Conservation (phyloP, 2,797 vertebrate species). For the Otolemur crassicaudatus region DNA sequence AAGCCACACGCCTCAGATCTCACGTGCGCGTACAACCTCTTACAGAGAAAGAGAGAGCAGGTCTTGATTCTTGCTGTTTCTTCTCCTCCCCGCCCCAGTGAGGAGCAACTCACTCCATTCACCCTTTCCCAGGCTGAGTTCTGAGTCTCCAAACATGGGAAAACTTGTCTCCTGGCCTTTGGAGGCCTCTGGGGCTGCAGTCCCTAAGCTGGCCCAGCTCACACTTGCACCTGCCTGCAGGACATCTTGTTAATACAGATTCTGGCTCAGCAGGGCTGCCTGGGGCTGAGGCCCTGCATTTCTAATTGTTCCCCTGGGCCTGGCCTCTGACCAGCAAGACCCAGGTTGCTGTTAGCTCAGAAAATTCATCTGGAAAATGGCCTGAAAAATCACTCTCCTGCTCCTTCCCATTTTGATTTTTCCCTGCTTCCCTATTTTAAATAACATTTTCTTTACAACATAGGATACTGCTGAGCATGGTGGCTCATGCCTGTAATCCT, state of each 20-base stretch:
- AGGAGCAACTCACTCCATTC: background rate
- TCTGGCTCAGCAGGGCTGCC: background rate
- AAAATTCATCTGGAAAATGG: slow-evolving; percentile 26
- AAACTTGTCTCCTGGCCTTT: background rate
- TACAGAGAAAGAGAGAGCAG: background rate
- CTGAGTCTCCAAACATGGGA: too few relatives aligned
- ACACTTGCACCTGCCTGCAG: accelerated
- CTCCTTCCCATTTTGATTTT: background rate
- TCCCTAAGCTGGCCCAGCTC: background rate
- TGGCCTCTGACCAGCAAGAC: background rate
- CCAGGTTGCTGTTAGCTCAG: background rate
- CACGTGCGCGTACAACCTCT: slow-evolving; percentile 1
- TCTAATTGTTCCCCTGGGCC: background rate
- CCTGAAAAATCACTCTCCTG: background rate
- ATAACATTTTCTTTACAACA: background rate
- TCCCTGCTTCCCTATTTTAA: background rate
- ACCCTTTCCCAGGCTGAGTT: background rate
- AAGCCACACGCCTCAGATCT: slow-evolving; percentile 37
- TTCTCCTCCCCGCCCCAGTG: accelerated
- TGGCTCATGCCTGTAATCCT: too few relatives aligned
- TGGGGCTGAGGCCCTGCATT: background rate
- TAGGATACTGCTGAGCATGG: background rate
- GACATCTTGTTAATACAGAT: background rate
- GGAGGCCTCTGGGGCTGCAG: background rate
- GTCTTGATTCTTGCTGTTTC: background rate